Conservation (phyloP, 2,888 invertebrate species). For the Nematopogon swammerdamellus region DNA sequence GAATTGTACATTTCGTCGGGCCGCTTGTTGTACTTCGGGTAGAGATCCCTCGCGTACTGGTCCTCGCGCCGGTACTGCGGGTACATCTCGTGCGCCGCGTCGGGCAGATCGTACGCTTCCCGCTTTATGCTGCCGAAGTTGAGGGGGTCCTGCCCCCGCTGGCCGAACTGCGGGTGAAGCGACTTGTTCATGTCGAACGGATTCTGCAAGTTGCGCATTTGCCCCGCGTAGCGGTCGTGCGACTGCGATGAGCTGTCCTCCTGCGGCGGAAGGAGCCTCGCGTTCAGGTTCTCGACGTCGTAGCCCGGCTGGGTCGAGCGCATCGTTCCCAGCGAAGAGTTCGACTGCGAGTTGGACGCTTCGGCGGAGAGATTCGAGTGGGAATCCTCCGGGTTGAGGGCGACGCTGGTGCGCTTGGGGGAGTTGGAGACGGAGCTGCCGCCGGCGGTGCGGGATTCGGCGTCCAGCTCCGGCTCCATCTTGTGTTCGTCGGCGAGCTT, state of each 20-base stretch:
- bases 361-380: constrained; percentile 8
- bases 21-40: constrained; percentile 9
- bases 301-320: constrained; percentile 9
- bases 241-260: constrained; percentile 13
- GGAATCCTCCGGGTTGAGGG: constrained; percentile 9
- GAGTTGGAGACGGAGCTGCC: constrained; percentile 10
- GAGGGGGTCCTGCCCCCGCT: constrained; percentile 13
- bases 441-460: constrained; percentile 6
- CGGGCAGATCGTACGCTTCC: constrained; percentile 20
- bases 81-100: constrained; percentile 44
- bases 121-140: constrained; percentile 17
- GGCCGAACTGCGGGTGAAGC: constrained; percentile 12
- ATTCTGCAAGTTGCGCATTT: constrained; percentile 7
- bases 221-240: constrained; percentile 8
- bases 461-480: constrained; percentile 6
- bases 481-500: constrained; percentile 2
- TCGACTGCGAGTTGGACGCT: constrained; percentile 11
- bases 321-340: constrained; percentile 7
- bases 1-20: constrained; percentile 7
- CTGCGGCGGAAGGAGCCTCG: constrained; percentile 6
- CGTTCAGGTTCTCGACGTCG: constrained; percentile 6
- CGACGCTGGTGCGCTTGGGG: constrained; percentile 11
- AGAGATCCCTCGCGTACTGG: constrained; percentile 12
- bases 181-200: constrained; percentile 11
- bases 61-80: constrained; percentile 26